Evolutionary conservation across 2,888 invertebrate genomes (phyloP), one percentile per base, ranked within the genome.

Genomic region (Lutraria lutraria): DNA sequence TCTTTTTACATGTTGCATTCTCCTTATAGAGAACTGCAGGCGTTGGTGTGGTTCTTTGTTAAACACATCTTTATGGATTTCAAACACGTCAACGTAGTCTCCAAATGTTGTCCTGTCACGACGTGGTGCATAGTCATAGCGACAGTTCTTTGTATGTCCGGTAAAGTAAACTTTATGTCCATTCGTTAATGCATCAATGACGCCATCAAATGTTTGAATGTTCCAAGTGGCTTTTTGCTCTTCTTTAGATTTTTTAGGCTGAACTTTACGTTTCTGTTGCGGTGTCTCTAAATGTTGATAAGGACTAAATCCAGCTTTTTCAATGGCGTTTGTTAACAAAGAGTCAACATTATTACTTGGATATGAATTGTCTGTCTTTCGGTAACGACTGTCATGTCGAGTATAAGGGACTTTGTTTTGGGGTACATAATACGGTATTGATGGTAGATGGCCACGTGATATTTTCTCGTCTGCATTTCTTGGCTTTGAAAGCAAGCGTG

Each of bases 91-190:
- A 19, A 92, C 88, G 43, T 92, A 92, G 63, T 92, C 92, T 15
- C 92, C 92, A 29, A 89, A 81, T 56, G 87, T 88, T 0, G 88
- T 84, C 53, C 87, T 43, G 25, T 89, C 89, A 21, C 81, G 86
- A 16, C 53, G 83, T 12, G 83, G 89, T 0, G 83, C 86, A 6
- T 87, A 81, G 10, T 43, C 34, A 56, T 92, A 85, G 19, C 29
- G 25, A 80, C 92, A 92, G 0, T 87, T 83, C 54, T 92, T 92
- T 10, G 88, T 92, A 43, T 86, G 81, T 0, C 89, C 90, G 0
- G 92, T 87, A 60, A 89, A 92, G 52, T 92, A 92, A 12, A 92
- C 88, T 83, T 90, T 90, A 68, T 90, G 92, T 10, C 92, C 92
- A 31, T 82, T 90, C 0, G 83, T 68, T 12, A 92, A 34, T 8